phyloP scores from a whole-genome alignment of 1,140 invertebrate species.

The Paraescarpia echinospica region DNA sequence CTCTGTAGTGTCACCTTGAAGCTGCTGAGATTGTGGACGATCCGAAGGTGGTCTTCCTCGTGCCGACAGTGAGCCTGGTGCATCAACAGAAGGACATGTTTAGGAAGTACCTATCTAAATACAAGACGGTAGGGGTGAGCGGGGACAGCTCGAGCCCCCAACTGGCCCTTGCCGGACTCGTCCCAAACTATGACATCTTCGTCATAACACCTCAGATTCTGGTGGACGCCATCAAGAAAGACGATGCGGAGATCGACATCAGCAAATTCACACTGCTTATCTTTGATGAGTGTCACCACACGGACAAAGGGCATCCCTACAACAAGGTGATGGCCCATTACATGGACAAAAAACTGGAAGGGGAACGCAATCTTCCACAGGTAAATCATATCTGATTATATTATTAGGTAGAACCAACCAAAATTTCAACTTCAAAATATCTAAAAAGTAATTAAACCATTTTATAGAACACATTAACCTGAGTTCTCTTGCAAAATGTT shows the following conservation, averaged over 20 bases:
- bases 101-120: slow-evolving; percentile 38
- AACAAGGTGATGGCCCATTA: slow-evolving; percentile 48
- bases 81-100: slow-evolving; percentile 47
- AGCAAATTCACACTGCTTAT: slow-evolving; percentile 38
- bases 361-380: slow-evolving; percentile 19
- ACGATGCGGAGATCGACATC: slow-evolving; percentile 29
- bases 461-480: no score
- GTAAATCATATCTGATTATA: slow-evolving; percentile 36
- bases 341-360: slow-evolving; percentile 36
- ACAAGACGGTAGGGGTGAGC: neutral
- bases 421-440: no score
- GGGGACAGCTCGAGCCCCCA: slow-evolving; percentile 7
- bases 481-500: no score
- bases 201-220: slow-evolving; percentile 55
- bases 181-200: slow-evolving; percentile 37
- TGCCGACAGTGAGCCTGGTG: slow-evolving; percentile 48
- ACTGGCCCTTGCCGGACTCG: slow-evolving; percentile 27
- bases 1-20: neutral
- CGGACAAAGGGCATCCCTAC: slow-evolving; percentile 50
- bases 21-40: slow-evolving; percentile 32
- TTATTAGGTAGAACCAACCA: no score
- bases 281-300: slow-evolving; percentile 58
- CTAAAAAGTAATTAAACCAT: no score
- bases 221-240: slow-evolving; percentile 39
- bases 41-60: slow-evolving; percentile 49